Percentiles rank a stretch among this genome's conserved stretches.
phyloP scores from a whole-genome alignment of 1,140 invertebrate genomes.

The Drosophila carrolli region DNA sequence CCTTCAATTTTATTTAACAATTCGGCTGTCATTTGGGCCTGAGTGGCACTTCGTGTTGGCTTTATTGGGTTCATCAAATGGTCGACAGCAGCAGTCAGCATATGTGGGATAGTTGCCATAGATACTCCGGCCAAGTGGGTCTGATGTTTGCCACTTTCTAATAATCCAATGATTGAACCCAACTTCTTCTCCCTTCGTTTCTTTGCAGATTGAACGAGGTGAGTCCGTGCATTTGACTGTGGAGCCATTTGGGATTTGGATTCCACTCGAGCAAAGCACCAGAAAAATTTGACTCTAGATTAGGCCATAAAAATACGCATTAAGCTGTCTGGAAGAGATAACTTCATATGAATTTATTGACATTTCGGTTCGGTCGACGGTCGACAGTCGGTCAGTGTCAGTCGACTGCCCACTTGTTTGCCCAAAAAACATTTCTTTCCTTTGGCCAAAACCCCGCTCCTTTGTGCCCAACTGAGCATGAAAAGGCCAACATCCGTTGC shows the following conservation, averaged over 20 bases:
- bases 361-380: slow-evolving; percentile 52
- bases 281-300: slow-evolving; percentile 77
- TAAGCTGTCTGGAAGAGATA: slow-evolving; percentile 82
- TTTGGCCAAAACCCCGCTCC: slow-evolving; percentile 19
- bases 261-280: slow-evolving; percentile 36
- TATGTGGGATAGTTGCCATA: slow-evolving; percentile 67
- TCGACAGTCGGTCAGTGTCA: slow-evolving; percentile 13
- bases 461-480: slow-evolving; percentile 63
- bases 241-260: slow-evolving; percentile 48
- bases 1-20: slow-evolving; percentile 79
- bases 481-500: slow-evolving; percentile 80
- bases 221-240: slow-evolving; percentile 47
- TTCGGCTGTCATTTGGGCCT: slow-evolving; percentile 64
- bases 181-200: slow-evolving; percentile 1
- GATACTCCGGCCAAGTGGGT: slow-evolving; percentile 11
- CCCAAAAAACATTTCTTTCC: slow-evolving; percentile 24
- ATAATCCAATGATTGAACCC: slow-evolving; percentile 25
- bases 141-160: slow-evolving; percentile 32
- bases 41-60: slow-evolving; percentile 68
- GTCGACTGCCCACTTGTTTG: slow-evolving; percentile 57
- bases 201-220: slow-evolving; percentile 56
- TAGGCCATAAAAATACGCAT: slow-evolving; percentile 79
- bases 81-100: slow-evolving; percentile 60
- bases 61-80: slow-evolving; percentile 79
- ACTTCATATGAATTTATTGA: slow-evolving; percentile 83